Evolutionary conservation across 2,113 vertebrate genomes (phyloP).

Genomic region (Perca flavescens): DNA sequence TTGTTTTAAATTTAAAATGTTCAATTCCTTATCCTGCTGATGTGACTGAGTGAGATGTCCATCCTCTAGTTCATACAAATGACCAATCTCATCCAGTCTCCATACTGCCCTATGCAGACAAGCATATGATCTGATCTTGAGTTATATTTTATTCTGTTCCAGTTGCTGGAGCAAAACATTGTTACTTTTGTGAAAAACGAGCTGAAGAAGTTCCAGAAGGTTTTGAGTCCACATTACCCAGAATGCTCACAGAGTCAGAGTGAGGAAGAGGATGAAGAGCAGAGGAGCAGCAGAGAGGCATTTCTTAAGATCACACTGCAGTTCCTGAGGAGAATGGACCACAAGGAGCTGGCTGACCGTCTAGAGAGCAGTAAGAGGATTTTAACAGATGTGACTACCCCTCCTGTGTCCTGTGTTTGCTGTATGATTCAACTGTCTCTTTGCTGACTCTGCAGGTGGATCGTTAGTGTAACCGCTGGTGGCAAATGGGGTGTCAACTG

Average conservation of each 20-base stretch:
- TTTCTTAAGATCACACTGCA: constrained; percentile 24
- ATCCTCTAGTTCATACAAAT: no score
- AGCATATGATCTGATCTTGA: no score
- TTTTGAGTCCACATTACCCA: neutral
- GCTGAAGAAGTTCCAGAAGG: constrained; percentile 15
- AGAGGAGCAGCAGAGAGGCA: constrained; percentile 12
- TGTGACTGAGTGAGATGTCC: no score
- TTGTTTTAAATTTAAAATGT: no score
- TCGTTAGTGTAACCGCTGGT: no score
- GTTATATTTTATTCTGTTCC: neutral
- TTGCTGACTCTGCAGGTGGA: no score
- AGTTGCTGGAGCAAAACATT: constrained; percentile 22
- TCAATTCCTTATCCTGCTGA: no score
- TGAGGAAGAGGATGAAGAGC: neutral
- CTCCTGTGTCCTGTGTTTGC: no score
- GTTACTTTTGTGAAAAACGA: constrained; percentile 14
- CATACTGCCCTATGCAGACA: no score
- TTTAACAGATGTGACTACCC: neutral
- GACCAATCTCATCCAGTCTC: no score
- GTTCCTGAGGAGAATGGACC: constrained; percentile 27
- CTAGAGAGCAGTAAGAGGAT: constrained; percentile 33
- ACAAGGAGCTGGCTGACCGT: constrained; percentile 16
- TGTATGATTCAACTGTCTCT: no score
- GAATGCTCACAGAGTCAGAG: neutral
- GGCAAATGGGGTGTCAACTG: no score